phyloP scores from a whole-genome alignment of 2,888 invertebrate genomes.

The Folsomia candida region DNA sequence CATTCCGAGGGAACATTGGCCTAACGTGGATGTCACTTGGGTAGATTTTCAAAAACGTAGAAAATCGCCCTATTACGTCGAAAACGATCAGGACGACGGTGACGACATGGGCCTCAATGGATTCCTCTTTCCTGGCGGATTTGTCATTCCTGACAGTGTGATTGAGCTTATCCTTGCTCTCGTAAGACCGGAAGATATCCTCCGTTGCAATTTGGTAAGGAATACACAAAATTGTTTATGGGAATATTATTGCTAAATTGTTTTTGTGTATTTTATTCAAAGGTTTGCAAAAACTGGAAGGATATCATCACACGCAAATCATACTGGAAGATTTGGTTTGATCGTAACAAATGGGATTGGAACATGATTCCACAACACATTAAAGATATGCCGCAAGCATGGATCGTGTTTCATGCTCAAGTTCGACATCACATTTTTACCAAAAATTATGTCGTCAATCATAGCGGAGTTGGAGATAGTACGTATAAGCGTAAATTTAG shows the following conservation, averaged over 20 bases:
- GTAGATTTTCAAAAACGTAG: conserved; percentile 25
- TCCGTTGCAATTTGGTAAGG: conserved; percentile 31
- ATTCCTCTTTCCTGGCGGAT: conserved; percentile 14
- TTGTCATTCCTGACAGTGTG: conserved; percentile 31
- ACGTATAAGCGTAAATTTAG: conserved; percentile 3
- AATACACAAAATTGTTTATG: no score
- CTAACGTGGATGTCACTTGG: conserved; percentile 25
- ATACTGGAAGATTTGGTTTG: conserved; percentile 36
- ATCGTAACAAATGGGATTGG: conserved; percentile 18
- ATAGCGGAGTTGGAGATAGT: conserved; percentile 36
- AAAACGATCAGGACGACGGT: conserved; percentile 3
- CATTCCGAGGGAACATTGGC: neutral
- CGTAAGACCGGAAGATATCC: conserved; percentile 24
- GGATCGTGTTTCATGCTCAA: conserved; percentile 34
- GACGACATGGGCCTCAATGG: conserved; percentile 12
- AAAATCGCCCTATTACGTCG: conserved; percentile 4
- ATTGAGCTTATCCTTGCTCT: conserved; percentile 31
- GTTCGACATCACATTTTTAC: conserved; percentile 16
- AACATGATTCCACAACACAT: conserved; percentile 23
- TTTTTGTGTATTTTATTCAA: conserved; percentile 6
- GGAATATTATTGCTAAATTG: no score
- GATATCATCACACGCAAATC: conserved; percentile 34
- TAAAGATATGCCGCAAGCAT: conserved; percentile 26
- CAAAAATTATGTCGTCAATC: conserved; percentile 33
- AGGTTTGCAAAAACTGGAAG: conserved; percentile 40